Percentiles rank a stretch among this genome's conserved stretches.
These are phyloP conservation scores for Beroe ovata DNA, from an alignment of 37 sponge, comb jelly and placozoan genomes.

Conservation along the genomic window DNA sequence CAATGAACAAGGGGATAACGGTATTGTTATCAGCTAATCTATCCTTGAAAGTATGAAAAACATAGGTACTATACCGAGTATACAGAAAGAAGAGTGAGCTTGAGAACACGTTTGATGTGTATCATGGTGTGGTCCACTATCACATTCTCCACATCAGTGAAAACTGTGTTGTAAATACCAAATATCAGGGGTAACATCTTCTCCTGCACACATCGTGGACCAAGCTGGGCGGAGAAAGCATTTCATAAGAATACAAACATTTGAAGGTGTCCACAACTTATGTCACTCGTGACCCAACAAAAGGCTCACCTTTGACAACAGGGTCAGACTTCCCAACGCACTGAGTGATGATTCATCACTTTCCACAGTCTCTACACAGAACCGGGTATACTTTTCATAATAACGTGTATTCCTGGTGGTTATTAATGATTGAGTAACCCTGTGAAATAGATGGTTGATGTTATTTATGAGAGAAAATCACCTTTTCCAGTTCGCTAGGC, in stretches of 20 bases:
- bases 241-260: too few relatives aligned
- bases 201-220: slow-evolving; percentile 18
- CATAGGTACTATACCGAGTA: slow-evolving; percentile 9
- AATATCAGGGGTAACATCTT: slow-evolving; percentile 10
- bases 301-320: slow-evolving; percentile 27
- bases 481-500: too few relatives aligned
- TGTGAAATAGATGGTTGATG: too few relatives aligned
- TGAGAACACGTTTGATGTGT: slow-evolving; percentile 10
- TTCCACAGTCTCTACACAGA: slow-evolving; percentile 57
- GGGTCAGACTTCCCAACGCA: slow-evolving; percentile 45
- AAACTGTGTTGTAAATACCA: slow-evolving; percentile 24
- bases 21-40: not conserved
- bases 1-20: not conserved
- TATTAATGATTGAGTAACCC: too few relatives aligned
- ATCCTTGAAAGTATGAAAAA: not conserved
- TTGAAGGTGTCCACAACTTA: too few relatives aligned
- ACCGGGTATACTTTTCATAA: slow-evolving; percentile 52
- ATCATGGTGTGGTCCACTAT: slow-evolving; percentile 18
- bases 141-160: not conserved
- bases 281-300: too few relatives aligned
- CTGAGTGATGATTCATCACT: slow-evolving; percentile 55
- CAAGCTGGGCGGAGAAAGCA: too few relatives aligned
- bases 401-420: slow-evolving; percentile 5
- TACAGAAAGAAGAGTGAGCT: slow-evolving; percentile 28
- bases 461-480: too few relatives aligned